phyloP scores from a whole-genome alignment of 35 echinoderm and acorn worm genomes.

The Ptychodera flava region DNA sequence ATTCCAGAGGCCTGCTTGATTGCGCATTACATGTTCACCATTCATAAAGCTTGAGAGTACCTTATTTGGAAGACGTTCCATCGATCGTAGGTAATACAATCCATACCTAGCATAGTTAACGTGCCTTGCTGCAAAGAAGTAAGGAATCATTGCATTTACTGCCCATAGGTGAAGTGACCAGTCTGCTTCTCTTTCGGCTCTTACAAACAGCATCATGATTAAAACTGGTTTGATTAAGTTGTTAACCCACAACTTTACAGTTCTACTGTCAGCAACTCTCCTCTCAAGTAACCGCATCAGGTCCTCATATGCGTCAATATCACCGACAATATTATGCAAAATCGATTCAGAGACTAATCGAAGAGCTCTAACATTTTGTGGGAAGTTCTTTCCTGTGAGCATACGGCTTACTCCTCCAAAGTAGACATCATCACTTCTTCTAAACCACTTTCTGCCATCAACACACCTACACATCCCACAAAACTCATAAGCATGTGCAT shows the following conservation, averaged over 20 bases:
- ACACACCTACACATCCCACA: conserved; percentile 6
- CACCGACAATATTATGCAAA: background rate
- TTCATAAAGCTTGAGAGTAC: conserved; percentile 13
- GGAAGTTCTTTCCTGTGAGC: conserved; percentile 17
- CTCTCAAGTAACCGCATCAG: background rate
- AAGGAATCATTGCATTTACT: conserved; percentile 6
- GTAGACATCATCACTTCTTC: conserved; percentile 8
- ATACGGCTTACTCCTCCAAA: background rate
- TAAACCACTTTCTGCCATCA: conserved; percentile 15
- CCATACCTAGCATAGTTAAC: conserved; percentile 23
- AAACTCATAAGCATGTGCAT: too few relatives aligned
- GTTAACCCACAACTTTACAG: conserved; percentile 5
- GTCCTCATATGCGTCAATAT: background rate
- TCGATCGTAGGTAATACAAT: conserved; percentile 9
- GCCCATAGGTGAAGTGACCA: conserved; percentile 8
- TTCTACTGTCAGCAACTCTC: background rate
- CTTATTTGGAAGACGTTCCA: conserved; percentile 1
- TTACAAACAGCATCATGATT: conserved; percentile 13
- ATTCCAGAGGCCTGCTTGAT: conserved; percentile 13
- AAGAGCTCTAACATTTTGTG: conserved; percentile 3
- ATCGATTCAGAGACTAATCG: conserved; percentile 8
- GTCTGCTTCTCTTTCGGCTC: conserved; percentile 18
- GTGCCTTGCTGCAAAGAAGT: conserved; percentile 28
- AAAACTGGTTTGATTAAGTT: background rate
- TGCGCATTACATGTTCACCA: conserved; percentile 3